Conservation (phyloP, 2,888 invertebrate species). For the Ctenicera cuprea region DNA sequence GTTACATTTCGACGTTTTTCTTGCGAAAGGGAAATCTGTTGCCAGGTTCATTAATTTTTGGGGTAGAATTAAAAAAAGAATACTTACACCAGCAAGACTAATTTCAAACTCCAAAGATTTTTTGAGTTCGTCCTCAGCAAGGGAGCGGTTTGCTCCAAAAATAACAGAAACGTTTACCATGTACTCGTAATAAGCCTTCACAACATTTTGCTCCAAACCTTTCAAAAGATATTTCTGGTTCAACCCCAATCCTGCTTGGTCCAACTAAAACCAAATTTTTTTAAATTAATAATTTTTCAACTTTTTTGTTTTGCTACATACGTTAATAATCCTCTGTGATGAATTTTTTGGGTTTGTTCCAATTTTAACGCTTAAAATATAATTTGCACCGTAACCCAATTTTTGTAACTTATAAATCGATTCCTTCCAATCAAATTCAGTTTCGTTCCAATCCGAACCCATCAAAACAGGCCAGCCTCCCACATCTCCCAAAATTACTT, state of each 20-base stretch:
- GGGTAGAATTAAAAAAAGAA: too few relatives aligned
- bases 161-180: conserved; percentile 88
- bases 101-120: conserved; percentile 72
- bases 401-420: conserved; percentile 87
- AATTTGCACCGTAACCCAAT: conserved; percentile 82
- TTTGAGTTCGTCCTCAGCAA: conserved; percentile 77
- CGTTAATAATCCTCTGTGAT: conserved; percentile 86
- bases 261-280: conserved; percentile 34
- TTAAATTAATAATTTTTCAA: background rate
- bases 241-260: conserved; percentile 69
- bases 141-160: conserved; percentile 82
- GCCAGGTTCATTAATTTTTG: background rate
- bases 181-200: conserved; percentile 75
- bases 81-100: conserved; percentile 45
- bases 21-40: conserved; percentile 88
- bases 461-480: conserved; percentile 96
- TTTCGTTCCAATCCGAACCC: conserved; percentile 83
- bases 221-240: conserved; percentile 33
- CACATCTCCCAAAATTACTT: conserved; percentile 81
- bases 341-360: conserved; percentile 93
- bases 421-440: conserved; percentile 85
- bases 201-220: background rate
- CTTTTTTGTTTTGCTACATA: background rate
- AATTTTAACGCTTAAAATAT: conserved; percentile 92
- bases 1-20: conserved; percentile 94